These are phyloP conservation scores for Drosophila nr. medialis DNA, from an alignment of 2,888 invertebrate genomes.

Conservation along the genomic window DNA sequence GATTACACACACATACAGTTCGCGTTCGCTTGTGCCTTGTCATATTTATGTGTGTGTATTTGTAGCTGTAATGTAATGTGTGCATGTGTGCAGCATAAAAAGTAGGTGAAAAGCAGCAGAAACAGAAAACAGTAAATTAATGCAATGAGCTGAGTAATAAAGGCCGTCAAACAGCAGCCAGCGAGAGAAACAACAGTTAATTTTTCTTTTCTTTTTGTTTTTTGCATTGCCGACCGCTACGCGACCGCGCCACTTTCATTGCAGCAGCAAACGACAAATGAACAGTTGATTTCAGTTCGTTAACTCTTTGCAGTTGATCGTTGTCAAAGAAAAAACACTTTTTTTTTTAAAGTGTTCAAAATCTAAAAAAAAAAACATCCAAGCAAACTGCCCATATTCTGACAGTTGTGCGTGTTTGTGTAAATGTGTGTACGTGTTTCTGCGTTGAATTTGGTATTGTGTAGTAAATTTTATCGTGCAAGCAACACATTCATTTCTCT, in stretches of 20 bases:
- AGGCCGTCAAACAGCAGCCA: slow-evolving; percentile 28
- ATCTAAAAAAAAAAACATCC: slow-evolving; percentile 39
- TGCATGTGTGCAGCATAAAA: slow-evolving; percentile 64
- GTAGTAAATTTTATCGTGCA: slow-evolving; percentile 55
- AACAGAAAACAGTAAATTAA: slow-evolving; percentile 59
- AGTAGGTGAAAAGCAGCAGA: slow-evolving; percentile 62
- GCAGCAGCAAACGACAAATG: slow-evolving; percentile 48
- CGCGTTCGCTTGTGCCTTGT: slow-evolving; percentile 33
- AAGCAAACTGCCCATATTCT: slow-evolving; percentile 62
- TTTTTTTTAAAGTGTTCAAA: slow-evolving; percentile 30
- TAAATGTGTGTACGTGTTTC: slow-evolving; percentile 22
- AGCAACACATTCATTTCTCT: slow-evolving; percentile 55
- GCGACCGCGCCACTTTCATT: slow-evolving; percentile 52
- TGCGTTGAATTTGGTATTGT: slow-evolving; percentile 20
- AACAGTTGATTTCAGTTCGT: slow-evolving; percentile 48
- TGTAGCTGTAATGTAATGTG: slow-evolving; percentile 14
- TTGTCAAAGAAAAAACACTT: slow-evolving; percentile 14
- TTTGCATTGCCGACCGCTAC: slow-evolving; percentile 49
- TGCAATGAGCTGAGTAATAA: slow-evolving; percentile 65
- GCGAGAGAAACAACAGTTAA: slow-evolving; percentile 67
- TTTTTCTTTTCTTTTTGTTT: slow-evolving; percentile 38
- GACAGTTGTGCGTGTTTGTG: slow-evolving; percentile 42
- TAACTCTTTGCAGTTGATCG: slow-evolving; percentile 54
- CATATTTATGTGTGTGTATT: slow-evolving; percentile 22
- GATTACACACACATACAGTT: slow-evolving; percentile 20